These are phyloP conservation scores for Cryptotermes secundus DNA, from an alignment of 1,140 invertebrate genomes.

Conservation along the genomic window DNA sequence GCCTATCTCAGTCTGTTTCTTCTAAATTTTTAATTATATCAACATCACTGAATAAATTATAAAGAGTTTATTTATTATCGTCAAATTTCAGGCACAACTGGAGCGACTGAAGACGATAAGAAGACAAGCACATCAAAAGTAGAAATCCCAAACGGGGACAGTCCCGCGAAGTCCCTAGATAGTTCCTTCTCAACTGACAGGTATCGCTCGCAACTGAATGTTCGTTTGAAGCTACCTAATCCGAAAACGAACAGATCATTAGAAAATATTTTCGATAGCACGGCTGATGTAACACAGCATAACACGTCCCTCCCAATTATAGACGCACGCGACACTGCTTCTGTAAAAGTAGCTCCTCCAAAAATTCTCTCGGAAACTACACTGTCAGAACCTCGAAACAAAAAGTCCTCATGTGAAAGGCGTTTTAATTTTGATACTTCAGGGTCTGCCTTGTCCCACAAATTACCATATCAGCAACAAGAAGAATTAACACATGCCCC, in stretches of 20 bases:
- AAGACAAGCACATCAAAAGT: neutral
- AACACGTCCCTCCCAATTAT: neutral
- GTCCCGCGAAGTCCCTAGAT: neutral
- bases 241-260: neutral
- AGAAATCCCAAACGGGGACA: neutral
- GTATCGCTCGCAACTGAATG: conserved; percentile 41
- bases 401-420: no score
- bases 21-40: no score
- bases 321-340: neutral
- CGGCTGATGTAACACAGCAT: neutral
- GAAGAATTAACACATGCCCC: no score
- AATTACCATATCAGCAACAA: no score
- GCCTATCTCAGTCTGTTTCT: no score
- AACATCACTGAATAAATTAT: no score
- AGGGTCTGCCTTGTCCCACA: no score
- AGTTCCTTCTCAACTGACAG: conserved; percentile 12
- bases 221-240: conserved; percentile 35
- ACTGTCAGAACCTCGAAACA: no score
- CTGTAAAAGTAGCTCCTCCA: neutral
- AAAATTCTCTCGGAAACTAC: neutral
- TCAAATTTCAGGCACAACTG: neutral
- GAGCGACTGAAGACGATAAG: neutral
- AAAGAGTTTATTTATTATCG: no score
- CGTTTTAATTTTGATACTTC: no score
- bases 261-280: neutral